Conservation (phyloP, 1,140 invertebrate genomes). For the Bombyx mori region ASM3026992v2 NC_085124.1:4401001-4401500, state of each 20-base stretch:
- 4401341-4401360: constrained; percentile 14
- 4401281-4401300: constrained; percentile 30
- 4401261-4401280: constrained; percentile 38
- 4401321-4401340: not conserved
- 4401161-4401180: constrained; percentile 53
- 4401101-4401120: too few relatives aligned
- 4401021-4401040: too few relatives aligned
- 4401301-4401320: constrained; percentile 14
- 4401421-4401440: constrained; percentile 29
- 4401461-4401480: constrained; percentile 44
- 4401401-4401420: constrained; percentile 30
- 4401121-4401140: constrained; percentile 5
- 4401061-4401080: too few relatives aligned
- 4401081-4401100: too few relatives aligned
- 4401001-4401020: too few relatives aligned
- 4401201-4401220: constrained; percentile 56
- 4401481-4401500: constrained; percentile 45
- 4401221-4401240: constrained; percentile 45
- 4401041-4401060: too few relatives aligned
- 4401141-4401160: constrained; percentile 24
- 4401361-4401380: constrained; percentile 31
- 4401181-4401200: constrained; percentile 63
- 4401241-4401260: constrained; percentile 52
- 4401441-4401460: constrained; percentile 45
- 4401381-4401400: constrained; percentile 33